phyloP scores from a whole-genome alignment of 2,113 vertebrate species.

The Synodontis membranacea region DNA sequence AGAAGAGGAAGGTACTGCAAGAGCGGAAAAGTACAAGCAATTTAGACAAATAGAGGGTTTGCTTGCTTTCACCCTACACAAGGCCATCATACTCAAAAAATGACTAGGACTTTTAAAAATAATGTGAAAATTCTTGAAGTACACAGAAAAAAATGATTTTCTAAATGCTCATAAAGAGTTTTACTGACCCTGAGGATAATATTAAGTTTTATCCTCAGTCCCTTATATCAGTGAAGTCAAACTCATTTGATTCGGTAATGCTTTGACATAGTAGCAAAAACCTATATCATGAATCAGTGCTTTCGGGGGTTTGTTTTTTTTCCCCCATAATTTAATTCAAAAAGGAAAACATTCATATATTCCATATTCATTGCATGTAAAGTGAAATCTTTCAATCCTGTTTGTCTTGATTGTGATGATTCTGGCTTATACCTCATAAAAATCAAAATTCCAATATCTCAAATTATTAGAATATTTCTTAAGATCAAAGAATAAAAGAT shows the following conservation, averaged over 20 bases:
- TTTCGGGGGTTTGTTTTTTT: too few species aligned
- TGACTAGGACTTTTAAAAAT: not conserved
- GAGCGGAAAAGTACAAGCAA: not conserved
- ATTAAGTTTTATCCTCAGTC: slow-evolving; percentile 41
- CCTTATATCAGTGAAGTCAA: slow-evolving; percentile 58
- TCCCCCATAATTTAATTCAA: too few species aligned
- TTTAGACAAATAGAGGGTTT: not conserved
- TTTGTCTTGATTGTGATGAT: too few species aligned
- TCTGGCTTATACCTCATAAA: too few species aligned
- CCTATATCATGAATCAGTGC: too few species aligned
- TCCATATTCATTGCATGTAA: too few species aligned
- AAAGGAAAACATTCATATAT: too few species aligned
- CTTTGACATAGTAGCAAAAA: slow-evolving; percentile 59
- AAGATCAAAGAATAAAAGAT: too few species aligned
- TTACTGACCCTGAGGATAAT: slow-evolving; percentile 59
- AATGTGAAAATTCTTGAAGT: not conserved
- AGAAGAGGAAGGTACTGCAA: not conserved
- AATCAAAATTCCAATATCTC: too few species aligned
- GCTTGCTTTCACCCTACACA: slow-evolving; percentile 1
- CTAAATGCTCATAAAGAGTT: slow-evolving; percentile 34
- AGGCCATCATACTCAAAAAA: not conserved
- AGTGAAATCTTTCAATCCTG: too few species aligned
- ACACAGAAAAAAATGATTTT: not conserved
- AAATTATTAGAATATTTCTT: too few species aligned
- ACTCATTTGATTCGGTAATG: slow-evolving; percentile 67